phyloP scores from a whole-genome alignment of 2,888 invertebrate species.

The Tinea semifulvella region DNA sequence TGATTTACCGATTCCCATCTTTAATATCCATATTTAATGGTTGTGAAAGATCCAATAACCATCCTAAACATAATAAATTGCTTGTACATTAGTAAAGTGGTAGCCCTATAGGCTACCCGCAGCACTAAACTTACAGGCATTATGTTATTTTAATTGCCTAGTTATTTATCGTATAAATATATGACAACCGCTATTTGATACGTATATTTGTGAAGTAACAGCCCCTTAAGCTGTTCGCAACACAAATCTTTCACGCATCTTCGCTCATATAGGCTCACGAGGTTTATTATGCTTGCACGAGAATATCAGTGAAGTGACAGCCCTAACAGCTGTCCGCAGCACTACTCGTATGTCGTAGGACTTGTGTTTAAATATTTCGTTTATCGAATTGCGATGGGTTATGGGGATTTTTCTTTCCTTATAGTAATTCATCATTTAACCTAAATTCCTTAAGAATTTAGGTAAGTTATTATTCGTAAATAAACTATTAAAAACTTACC shows the following conservation, averaged over 20 bases:
- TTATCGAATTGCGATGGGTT: neutral
- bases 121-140: neutral
- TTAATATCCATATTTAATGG: neutral
- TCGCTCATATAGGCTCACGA: neutral
- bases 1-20: neutral
- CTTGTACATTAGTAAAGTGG: neutral
- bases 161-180: neutral
- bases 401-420: neutral
- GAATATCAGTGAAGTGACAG: neutral
- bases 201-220: neutral
- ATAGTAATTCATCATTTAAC: neutral
- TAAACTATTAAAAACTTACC: neutral
- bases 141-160: neutral
- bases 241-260: neutral
- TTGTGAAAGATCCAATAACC: neutral
- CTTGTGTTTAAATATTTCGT: neutral
- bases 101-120: neutral
- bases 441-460: neutral
- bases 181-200: neutral
- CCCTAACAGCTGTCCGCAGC: neutral
- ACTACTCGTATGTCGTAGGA: neutral
- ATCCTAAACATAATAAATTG: neutral
- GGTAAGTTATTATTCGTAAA: neutral
- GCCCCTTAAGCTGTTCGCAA: neutral
- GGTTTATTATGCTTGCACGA: neutral